Percentiles rank a stretch among this genome's conserved stretches.
Evolutionary conservation across 2,797 vertebrate species (phyloP).

Genomic region (Sphenodon punctatus): DNA sequence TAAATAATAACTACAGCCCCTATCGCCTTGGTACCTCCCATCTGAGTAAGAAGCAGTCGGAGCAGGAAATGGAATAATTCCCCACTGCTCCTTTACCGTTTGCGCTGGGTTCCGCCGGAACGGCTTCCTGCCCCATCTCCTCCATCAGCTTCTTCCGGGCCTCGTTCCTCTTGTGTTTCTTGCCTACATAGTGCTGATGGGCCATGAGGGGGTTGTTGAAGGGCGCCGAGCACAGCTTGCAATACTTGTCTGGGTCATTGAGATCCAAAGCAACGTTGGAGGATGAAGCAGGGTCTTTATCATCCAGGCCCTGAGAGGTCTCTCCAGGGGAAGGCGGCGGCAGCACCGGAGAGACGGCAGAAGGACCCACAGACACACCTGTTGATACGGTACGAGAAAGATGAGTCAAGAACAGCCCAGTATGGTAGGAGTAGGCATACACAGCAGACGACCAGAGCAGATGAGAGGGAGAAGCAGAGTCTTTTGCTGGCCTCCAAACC

Average conservation of each 20-base stretch:
- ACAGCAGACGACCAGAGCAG: not conserved
- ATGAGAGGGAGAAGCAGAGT: not conserved
- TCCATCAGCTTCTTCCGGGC: slow-evolving; percentile 74
- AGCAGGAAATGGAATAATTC: not conserved
- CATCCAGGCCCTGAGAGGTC: slow-evolving; percentile 17
- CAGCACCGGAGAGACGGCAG: slow-evolving; percentile 11
- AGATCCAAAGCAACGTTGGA: slow-evolving; percentile 60
- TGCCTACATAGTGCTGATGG: slow-evolving; percentile 84
- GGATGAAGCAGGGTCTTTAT: slow-evolving; percentile 13
- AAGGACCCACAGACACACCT: slow-evolving; percentile 25
- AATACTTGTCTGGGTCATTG: slow-evolving; percentile 81
- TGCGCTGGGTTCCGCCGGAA: slow-evolving; percentile 62
- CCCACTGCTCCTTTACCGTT: slow-evolving; percentile 59
- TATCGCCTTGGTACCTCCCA: too few relatives aligned
- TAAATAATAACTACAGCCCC: too few relatives aligned
- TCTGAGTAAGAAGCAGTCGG: too few relatives aligned
- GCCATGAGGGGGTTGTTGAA: slow-evolving; percentile 84
- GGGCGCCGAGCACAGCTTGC: slow-evolving; percentile 78
- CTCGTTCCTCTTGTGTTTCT: slow-evolving; percentile 86
- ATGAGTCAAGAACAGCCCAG: not conserved
- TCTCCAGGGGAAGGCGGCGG: slow-evolving; percentile 36
- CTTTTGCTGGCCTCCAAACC: not conserved
- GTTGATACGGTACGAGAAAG: slow-evolving; percentile 24
- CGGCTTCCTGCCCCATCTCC: slow-evolving; percentile 69
- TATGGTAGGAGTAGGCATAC: not conserved